Evolutionary conservation across 53 echinoderm and acorn worm species (phyloP).

Genomic region (Stichopus horrens): DNA sequence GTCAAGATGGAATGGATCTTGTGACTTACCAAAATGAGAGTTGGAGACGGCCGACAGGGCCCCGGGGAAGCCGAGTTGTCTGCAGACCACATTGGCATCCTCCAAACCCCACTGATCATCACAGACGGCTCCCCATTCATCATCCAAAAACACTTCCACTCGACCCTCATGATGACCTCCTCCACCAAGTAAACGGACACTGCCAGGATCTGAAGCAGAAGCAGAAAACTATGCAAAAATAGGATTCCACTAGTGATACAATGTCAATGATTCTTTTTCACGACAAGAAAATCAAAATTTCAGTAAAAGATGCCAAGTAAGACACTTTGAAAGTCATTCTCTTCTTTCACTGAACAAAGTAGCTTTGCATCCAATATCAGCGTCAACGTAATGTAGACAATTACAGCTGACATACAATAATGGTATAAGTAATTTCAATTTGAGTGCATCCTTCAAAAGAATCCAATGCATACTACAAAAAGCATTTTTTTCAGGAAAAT

Average conservation of each 20-base stretch:
- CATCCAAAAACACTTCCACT: conserved; percentile 49
- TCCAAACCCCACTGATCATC: conserved; percentile 37
- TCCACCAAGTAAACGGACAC: conserved; percentile 2
- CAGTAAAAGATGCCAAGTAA: neutral
- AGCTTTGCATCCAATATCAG: too few relatives aligned
- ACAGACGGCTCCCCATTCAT: conserved; percentile 62
- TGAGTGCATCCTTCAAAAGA: too few relatives aligned
- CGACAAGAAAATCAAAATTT: neutral
- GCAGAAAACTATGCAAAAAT: neutral
- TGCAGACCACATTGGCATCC: conserved; percentile 66
- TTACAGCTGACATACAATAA: too few relatives aligned
- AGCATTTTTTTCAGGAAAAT: too few relatives aligned
- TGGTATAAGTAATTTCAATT: too few relatives aligned
- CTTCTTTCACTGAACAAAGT: neutral
- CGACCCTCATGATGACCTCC: conserved; percentile 31
- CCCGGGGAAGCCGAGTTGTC: conserved; percentile 58
- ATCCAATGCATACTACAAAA: too few relatives aligned
- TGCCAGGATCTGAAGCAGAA: neutral
- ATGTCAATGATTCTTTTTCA: neutral
- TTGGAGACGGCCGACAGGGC: conserved; percentile 46
- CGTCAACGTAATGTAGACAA: too few relatives aligned
- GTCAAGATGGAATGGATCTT: conserved; percentile 32
- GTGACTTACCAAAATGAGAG: conserved; percentile 41
- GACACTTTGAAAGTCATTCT: too few relatives aligned
- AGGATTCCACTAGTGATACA: neutral